Conservation (phyloP, 2,113 vertebrate species). For the Heptranchias perlo region DNA sequence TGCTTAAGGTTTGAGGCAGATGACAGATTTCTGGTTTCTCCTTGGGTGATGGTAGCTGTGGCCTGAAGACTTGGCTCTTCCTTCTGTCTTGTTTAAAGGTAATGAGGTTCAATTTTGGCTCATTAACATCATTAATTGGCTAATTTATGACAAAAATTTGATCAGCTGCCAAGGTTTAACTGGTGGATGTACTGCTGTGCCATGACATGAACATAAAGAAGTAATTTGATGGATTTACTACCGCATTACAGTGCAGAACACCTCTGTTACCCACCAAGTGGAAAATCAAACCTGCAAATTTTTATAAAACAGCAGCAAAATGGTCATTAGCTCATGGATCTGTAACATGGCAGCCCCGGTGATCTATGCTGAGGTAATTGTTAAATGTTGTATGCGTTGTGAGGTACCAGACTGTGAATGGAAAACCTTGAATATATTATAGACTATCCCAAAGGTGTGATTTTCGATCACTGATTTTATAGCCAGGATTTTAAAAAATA, state of each 20-base stretch:
- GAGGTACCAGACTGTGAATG: neutral
- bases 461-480: neutral
- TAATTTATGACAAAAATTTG: neutral
- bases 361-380: neutral
- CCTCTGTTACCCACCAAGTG: neutral
- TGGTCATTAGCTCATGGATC: neutral
- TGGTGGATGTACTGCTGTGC: neutral
- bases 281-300: slow-evolving; percentile 3
- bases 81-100: neutral
- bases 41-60: neutral
- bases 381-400: neutral
- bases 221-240: neutral
- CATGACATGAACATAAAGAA: neutral
- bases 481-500: neutral
- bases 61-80: neutral
- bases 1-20: neutral
- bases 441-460: neutral
- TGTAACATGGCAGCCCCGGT: neutral
- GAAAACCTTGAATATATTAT: neutral
- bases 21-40: neutral
- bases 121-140: neutral
- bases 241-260: neutral
- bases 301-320: neutral
- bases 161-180: neutral
- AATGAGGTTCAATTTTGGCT: neutral